A percentile compares a stretch with the other conserved stretches of the same genome.
Evolutionary conservation across 2,113 vertebrate genomes (phyloP).

Genomic region (Campylomormyrus tamandua): DNA sequence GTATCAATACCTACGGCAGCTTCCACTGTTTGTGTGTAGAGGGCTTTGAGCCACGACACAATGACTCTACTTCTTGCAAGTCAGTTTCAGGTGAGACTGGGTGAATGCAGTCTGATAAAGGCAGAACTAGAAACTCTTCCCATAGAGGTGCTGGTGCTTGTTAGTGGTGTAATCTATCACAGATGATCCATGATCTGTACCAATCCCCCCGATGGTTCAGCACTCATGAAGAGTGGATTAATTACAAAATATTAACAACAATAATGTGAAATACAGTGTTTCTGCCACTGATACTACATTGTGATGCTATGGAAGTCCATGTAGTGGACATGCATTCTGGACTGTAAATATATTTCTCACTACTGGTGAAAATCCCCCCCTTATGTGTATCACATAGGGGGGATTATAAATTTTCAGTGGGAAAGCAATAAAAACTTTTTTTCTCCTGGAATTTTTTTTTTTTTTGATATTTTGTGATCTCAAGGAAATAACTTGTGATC

Average conservation of each 20-base stretch:
- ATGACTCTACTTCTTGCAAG: conserved; percentile 86
- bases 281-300: neutral
- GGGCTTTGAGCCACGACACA: conserved; percentile 74
- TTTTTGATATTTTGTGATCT: neutral
- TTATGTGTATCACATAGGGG: neutral
- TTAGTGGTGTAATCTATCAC: neutral
- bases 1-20: conserved; percentile 86
- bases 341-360: neutral
- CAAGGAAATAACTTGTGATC: neutral
- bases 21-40: conserved; percentile 87
- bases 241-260: neutral
- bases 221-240: neutral
- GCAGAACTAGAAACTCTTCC: neutral
- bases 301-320: neutral
- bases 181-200: neutral
- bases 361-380: neutral
- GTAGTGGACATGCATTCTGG: neutral
- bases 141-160: neutral
- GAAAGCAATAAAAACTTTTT: neutral
- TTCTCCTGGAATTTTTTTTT: neutral
- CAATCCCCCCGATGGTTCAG: neutral
- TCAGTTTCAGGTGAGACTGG: conserved; percentile 70
- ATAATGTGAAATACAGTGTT: neutral
- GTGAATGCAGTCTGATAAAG: neutral
- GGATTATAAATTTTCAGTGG: neutral